phyloP scores from a whole-genome alignment of 1,140 invertebrate genomes.

The Drosophila oshimai region DNA sequence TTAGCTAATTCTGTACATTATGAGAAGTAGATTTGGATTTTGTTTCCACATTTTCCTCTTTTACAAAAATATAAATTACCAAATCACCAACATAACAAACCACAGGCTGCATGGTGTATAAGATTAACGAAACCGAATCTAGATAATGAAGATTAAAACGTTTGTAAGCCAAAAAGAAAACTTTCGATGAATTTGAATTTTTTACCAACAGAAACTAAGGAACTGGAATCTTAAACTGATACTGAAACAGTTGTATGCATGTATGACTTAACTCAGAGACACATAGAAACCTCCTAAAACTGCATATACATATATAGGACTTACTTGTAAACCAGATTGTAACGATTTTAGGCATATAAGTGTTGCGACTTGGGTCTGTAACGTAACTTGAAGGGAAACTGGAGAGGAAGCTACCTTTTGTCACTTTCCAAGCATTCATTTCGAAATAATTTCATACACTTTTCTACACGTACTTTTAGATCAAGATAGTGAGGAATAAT shows the following conservation, averaged over 20 bases:
- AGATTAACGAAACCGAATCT: slow-evolving; percentile 20
- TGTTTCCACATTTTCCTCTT: neutral
- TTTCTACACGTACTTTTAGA: slow-evolving; percentile 68
- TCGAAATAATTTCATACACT: slow-evolving; percentile 52
- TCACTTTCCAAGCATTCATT: slow-evolving; percentile 30
- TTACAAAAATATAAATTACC: slow-evolving; percentile 12
- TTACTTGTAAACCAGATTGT: slow-evolving; percentile 62
- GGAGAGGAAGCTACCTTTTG: slow-evolving; percentile 22
- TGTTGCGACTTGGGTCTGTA: slow-evolving; percentile 62
- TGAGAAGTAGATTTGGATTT: slow-evolving; percentile 4
- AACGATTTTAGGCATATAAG: slow-evolving; percentile 73
- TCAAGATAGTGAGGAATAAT: slow-evolving; percentile 7
- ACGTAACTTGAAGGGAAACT: slow-evolving; percentile 15
- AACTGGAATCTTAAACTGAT: slow-evolving; percentile 58
- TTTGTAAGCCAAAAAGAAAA: slow-evolving; percentile 42
- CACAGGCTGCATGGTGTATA: neutral
- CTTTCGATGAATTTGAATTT: slow-evolving; percentile 45
- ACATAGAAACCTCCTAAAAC: slow-evolving; percentile 45
- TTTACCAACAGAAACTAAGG: slow-evolving; percentile 30
- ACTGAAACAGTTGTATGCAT: slow-evolving; percentile 39
- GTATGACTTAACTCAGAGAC: slow-evolving; percentile 23
- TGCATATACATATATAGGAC: slow-evolving; percentile 56
- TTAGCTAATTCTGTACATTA: slow-evolving; percentile 17
- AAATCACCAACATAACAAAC: slow-evolving; percentile 1
- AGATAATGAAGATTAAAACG: slow-evolving; percentile 12